Percentiles rank a stretch among this genome's conserved stretches.
These are phyloP conservation scores for Colletes gigas DNA, from an alignment of 1,140 invertebrate species.

Conservation along the genomic window DNA sequence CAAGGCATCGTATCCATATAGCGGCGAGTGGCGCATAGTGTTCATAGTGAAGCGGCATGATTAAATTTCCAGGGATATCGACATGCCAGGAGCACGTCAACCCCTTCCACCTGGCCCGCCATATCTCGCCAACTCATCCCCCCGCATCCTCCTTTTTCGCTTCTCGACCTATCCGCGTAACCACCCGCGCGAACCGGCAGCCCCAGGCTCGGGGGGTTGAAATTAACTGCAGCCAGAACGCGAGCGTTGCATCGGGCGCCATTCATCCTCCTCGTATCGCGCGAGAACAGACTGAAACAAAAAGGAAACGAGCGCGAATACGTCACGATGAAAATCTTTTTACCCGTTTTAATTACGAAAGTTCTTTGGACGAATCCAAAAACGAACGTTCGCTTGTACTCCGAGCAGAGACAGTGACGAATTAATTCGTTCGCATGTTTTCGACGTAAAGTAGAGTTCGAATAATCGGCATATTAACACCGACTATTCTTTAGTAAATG, in stretches of 20 bases:
- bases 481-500: too few relatives aligned
- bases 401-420: too few relatives aligned
- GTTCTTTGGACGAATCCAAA: neutral
- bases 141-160: slow-evolving; percentile 54
- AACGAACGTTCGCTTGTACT: too few relatives aligned
- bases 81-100: slow-evolving; percentile 72
- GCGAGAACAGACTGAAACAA: neutral
- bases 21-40: slow-evolving; percentile 65
- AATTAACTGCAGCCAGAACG: slow-evolving; percentile 61
- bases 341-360: neutral
- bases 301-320: neutral
- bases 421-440: too few relatives aligned
- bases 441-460: too few relatives aligned
- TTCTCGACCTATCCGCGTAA: slow-evolving; percentile 62
- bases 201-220: slow-evolving; percentile 33
- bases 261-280: slow-evolving; percentile 15
- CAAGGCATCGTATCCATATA: slow-evolving; percentile 62
- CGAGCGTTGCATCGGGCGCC: slow-evolving; percentile 32
- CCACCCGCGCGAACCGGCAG: slow-evolving; percentile 36
- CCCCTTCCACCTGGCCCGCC: slow-evolving; percentile 43
- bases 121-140: slow-evolving; percentile 53
- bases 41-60: slow-evolving; percentile 69
- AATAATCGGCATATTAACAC: too few relatives aligned
- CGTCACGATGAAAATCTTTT: slow-evolving; percentile 8
- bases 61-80: slow-evolving; percentile 77